Base-by-base conservation (phyloP, 2,113 vertebrate species). In the Scatophagus argus region DNA sequence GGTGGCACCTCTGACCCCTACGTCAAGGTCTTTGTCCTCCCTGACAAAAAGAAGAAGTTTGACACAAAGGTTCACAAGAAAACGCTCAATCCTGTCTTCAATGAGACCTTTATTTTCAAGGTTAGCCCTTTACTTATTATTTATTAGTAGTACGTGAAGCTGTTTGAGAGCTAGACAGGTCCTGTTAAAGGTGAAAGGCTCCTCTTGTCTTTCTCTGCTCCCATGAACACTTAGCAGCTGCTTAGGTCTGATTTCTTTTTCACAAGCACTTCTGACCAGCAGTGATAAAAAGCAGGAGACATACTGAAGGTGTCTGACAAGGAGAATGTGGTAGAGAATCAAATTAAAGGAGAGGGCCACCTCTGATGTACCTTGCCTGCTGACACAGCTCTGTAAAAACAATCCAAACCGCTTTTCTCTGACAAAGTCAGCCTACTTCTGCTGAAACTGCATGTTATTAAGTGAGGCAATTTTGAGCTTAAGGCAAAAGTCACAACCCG, bases 61-160 rank as follows among this genome's bases (percentile, higher is more conserved):
- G 98, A 99, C 92, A 99, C 98, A 80, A 99, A 99, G 91, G 98
- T 99, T 51, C 98, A 99, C 87, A 97, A 97, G 90, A 99, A 99
- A 93, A 99, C 98, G 0, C 95, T 99, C 71, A 99, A 98, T 81
- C 98, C 98, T 2, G 95, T 96, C 84, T 99, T 99, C 94, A 99
- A 99, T 0, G 98, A 99, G 88, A 97, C 96, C 44, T 99, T 99
- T 81, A 94, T 91, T 86, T 99, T 99, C 93, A 99, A 99, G 96
- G 98, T 97, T 85, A 92, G 76, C 44, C 59, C 23, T 43, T 74
- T 39, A 31, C 49, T 75, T 54, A 83, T 79, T 19, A 87, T 46
- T 75, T 80, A 76, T 77, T 75, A 52, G 86, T 84, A 46, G 32
- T 8, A n/a, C 31, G 8, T 39, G 55, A 17, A 6, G 38, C 56